Evolutionary conservation across 35 echinoderm and acorn worm species (phyloP).

Genomic region (Hemicentrotus pulcherrimus): DNA sequence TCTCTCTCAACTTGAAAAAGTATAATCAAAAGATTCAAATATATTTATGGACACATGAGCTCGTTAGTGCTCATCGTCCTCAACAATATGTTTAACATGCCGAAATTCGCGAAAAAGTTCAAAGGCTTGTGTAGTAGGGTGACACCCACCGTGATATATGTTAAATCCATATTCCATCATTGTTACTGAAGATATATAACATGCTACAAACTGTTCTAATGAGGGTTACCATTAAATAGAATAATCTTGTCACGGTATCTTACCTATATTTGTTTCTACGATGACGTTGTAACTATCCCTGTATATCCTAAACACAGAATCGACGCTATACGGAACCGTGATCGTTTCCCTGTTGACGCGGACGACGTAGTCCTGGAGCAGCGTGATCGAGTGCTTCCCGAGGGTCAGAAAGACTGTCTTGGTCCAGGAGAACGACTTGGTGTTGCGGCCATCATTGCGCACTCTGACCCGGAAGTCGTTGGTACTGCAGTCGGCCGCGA

Average conservation of each 20-base stretch:
- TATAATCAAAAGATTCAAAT: no score
- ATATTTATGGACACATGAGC: no score
- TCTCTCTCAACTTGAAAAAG: no score
- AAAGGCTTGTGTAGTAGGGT: no score
- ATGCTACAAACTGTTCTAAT: not conserved
- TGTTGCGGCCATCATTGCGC: constrained; percentile 77
- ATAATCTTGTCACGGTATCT: not conserved
- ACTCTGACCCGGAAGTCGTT: constrained; percentile 84
- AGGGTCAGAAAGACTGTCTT: constrained; percentile 86
- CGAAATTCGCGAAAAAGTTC: no score
- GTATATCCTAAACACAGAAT: constrained; percentile 26
- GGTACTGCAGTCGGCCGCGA: constrained; percentile 70
- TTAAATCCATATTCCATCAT: not conserved
- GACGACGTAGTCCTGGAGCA: constrained; percentile 79
- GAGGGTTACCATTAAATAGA: not conserved
- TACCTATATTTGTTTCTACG: constrained; percentile 70
- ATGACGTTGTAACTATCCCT: constrained; percentile 58
- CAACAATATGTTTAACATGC: no score
- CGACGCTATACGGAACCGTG: constrained; percentile 60
- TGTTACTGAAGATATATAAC: not conserved
- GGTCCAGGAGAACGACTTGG: constrained; percentile 82
- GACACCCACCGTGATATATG: not conserved
- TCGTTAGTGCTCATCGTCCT: no score
- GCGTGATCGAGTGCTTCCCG: constrained; percentile 63
- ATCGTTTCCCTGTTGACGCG: constrained; percentile 69